phyloP scores from a whole-genome alignment of 1,140 invertebrate species.

The Bombyx mori region ASM3026992v2 NC_085135.1:2692001-2692500 shows the following conservation, averaged over 20 bases:
- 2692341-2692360: constrained; percentile 9
- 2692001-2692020: constrained; percentile 13
- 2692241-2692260: constrained; percentile 16
- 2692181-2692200: constrained; percentile 3
- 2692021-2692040: constrained; percentile 16
- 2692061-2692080: constrained; percentile 16
- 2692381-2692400: constrained; percentile 2
- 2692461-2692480: constrained; percentile 8
- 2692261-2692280: constrained; percentile 30
- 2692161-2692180: constrained; percentile 1
- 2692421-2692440: constrained; percentile 13
- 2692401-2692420: constrained; percentile 17
- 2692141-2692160: constrained; percentile 14
- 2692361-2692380: constrained; percentile 4
- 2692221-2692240: constrained; percentile 7
- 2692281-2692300: constrained; percentile 25
- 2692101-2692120: constrained; percentile 10
- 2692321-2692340: constrained; percentile 23
- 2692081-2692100: constrained; percentile 16
- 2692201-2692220: constrained; percentile 20
- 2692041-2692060: constrained; percentile 11
- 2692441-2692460: constrained; percentile 21
- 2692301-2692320: constrained; percentile 19
- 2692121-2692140: constrained; percentile 6
- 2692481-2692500: constrained; percentile 6